Evolutionary conservation across 2,113 vertebrate genomes (phyloP).

Genomic region (Neogobius melanostomus): DNA sequence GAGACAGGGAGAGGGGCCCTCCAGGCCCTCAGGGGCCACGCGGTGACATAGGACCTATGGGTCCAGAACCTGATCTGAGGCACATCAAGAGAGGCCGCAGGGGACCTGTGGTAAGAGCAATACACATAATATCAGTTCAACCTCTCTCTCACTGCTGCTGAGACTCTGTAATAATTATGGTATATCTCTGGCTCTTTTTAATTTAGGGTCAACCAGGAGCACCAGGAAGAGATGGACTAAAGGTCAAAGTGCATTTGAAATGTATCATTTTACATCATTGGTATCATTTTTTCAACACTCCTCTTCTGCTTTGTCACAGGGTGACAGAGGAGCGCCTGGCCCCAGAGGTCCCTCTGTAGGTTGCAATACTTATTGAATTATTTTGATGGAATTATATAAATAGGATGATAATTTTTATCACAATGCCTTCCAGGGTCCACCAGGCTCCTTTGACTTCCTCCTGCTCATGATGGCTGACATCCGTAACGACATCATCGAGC

Average conservation of each 20-base stretch:
- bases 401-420: not conserved
- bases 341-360: constrained; percentile 76
- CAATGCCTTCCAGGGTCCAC: constrained; percentile 68
- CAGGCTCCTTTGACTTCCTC: constrained; percentile 81
- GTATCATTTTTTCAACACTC: not conserved
- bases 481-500: constrained; percentile 79
- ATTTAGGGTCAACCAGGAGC: constrained; percentile 75
- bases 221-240: constrained; percentile 74
- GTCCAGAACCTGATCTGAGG: constrained; percentile 74
- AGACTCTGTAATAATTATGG: not conserved
- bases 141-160: not conserved
- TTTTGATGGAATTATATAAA: not conserved
- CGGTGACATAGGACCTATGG: constrained; percentile 79
- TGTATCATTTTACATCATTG: not conserved
- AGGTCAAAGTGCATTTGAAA: constrained; percentile 60
- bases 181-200: not conserved
- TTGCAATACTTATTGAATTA: not conserved
- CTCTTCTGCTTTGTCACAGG: constrained; percentile 43
- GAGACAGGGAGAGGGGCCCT: constrained; percentile 53
- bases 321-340: constrained; percentile 75
- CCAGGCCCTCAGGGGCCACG: constrained; percentile 70
- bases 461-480: constrained; percentile 82
- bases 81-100: constrained; percentile 77
- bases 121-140: not conserved
- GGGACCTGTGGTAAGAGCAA: constrained; percentile 74